Conservation (phyloP, 2,888 invertebrate genomes). For the Sphecodes monilicornis region DNA sequence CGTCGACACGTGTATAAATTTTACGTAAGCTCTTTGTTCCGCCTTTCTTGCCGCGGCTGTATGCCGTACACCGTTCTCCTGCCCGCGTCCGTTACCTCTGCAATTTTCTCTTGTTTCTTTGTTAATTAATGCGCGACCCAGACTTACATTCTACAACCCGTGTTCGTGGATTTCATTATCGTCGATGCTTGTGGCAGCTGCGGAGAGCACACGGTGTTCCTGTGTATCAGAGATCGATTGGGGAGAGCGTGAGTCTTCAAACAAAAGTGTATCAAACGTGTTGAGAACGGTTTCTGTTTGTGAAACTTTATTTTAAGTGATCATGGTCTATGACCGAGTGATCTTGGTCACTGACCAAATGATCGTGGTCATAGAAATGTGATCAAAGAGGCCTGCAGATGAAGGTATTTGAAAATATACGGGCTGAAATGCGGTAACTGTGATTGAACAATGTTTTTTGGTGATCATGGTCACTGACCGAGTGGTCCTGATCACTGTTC, state of each 20-base stretch:
- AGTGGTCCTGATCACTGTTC: no score
- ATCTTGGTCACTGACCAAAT: no score
- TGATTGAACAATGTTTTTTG: no score
- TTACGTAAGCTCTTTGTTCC: slow-evolving; percentile 43
- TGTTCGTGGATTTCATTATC: slow-evolving; percentile 3
- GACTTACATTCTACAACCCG: slow-evolving; percentile 21
- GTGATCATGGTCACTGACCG: not conserved
- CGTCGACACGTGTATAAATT: slow-evolving; percentile 67
- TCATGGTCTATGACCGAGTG: not conserved
- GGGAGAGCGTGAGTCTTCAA: not conserved
- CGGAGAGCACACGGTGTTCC: not conserved
- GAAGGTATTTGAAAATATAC: no score
- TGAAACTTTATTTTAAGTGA: not conserved
- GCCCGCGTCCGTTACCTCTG: not conserved
- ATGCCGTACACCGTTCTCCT: not conserved
- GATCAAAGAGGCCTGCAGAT: no score
- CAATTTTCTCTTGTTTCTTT: slow-evolving; percentile 35
- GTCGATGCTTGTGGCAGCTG: not conserved
- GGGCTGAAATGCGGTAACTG: no score
- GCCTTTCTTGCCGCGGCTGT: slow-evolving; percentile 25
- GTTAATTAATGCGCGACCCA: slow-evolving; percentile 48
- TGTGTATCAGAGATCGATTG: not conserved
- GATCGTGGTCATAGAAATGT: no score
- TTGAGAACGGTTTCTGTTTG: not conserved
- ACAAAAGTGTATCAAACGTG: not conserved